phyloP scores from a whole-genome alignment of 2,113 vertebrate species.

The Dicerorhinus sumatrensis region DNA sequence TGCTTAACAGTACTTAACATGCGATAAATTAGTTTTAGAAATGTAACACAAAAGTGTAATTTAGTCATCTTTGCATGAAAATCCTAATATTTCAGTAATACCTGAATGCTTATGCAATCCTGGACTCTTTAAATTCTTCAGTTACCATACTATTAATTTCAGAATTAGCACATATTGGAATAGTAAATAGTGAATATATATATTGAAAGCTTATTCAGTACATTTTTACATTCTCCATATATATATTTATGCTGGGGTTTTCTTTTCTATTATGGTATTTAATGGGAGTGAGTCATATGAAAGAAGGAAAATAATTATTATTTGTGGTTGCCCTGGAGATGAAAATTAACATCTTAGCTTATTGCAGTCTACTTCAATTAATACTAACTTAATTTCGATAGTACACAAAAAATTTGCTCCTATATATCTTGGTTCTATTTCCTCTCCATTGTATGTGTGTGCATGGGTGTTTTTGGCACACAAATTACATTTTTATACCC shows the following conservation, averaged over 20 bases:
- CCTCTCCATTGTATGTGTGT: background rate
- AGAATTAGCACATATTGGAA: background rate
- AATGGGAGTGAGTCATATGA: background rate
- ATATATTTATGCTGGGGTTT: background rate
- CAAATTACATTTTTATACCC: background rate
- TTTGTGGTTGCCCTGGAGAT: background rate
- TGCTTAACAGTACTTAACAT: background rate
- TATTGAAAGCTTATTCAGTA: background rate
- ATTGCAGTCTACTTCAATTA: background rate
- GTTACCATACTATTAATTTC: background rate
- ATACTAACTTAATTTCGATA: background rate
- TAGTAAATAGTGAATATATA: background rate
- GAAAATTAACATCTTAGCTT: background rate
- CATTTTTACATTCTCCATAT: background rate
- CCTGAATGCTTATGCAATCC: background rate
- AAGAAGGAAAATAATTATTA: background rate
- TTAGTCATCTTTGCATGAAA: background rate
- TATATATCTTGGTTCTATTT: background rate
- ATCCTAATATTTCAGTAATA: background rate
- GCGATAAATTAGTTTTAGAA: background rate
- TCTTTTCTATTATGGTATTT: background rate
- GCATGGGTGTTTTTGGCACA: too few relatives aligned
- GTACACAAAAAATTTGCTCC: background rate
- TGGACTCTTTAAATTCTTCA: background rate
- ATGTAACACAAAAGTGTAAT: background rate